Percentiles rank a stretch among this genome's conserved stretches.
These are phyloP conservation scores for Helobdella robusta DNA, from an alignment of 2,888 invertebrate genomes.

Conservation along the genomic window DNA sequence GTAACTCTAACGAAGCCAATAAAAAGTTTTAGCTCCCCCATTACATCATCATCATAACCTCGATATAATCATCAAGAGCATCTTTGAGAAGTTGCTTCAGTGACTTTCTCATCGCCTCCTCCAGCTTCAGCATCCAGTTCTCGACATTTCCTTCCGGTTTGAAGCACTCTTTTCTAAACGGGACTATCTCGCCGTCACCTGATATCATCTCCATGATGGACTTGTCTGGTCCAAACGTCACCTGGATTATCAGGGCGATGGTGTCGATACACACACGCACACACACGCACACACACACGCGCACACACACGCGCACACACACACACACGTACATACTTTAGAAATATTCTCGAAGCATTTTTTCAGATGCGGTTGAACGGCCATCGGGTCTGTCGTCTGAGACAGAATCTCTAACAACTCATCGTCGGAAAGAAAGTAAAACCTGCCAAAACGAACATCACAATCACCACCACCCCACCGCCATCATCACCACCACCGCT, in stretches of 20 bases:
- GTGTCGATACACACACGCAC: background rate
- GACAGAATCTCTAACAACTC: slow-evolving; percentile 50
- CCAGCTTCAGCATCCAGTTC: slow-evolving; percentile 63
- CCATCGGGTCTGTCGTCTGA: slow-evolving; percentile 51
- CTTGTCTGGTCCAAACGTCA: slow-evolving; percentile 60
- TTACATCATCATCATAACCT: too few relatives aligned
- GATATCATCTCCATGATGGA: slow-evolving; percentile 67
- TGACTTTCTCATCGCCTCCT: slow-evolving; percentile 63
- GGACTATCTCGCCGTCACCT: slow-evolving; percentile 65
- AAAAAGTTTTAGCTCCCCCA: too few relatives aligned
- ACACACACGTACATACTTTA: slow-evolving; percentile 51
- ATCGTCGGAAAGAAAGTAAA: slow-evolving; percentile 52
- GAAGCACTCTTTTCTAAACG: slow-evolving; percentile 59
- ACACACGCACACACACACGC: background rate
- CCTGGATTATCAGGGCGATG: slow-evolving; percentile 36
- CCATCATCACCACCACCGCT: too few relatives aligned
- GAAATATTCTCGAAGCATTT: slow-evolving; percentile 75
- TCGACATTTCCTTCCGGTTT: slow-evolving; percentile 67
- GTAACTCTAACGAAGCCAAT: too few relatives aligned
- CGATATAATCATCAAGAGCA: slow-evolving; percentile 51
- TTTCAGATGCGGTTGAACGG: slow-evolving; percentile 58
- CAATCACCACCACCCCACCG: too few relatives aligned
- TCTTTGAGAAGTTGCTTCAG: slow-evolving; percentile 52
- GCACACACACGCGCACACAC: background rate
- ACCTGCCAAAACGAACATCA: slow-evolving; percentile 35